Base-by-base conservation (phyloP, 2,888 invertebrate genomes). In the Caradrina clavipalpis region DNA sequence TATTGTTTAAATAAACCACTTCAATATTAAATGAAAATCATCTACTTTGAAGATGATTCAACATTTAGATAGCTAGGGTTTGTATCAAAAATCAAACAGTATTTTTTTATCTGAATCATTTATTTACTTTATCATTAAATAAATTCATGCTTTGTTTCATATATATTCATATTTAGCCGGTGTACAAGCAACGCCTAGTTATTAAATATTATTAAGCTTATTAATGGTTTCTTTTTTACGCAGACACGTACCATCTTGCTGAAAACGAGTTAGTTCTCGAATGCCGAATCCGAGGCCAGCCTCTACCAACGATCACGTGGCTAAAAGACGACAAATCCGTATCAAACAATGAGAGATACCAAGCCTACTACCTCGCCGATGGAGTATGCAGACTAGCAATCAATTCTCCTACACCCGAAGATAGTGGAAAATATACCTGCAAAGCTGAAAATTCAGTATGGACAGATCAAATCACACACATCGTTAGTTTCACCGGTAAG, bases 251-350 rank as follows among this genome's bases (percentile, higher is more conserved):
- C 90, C 97, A 97, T 87, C 95, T 97, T 59, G 96, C 97, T 51
- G 97, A 97, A 86, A 97, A 98, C 89, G 97, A 98, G 89, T 91
- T 98, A 62, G 96, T 97, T 31, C 93, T 98, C 78, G 98, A 98
- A 92, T 98, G 98, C 87, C 97, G 97, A 61, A 97, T 98, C 56
- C 97, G 97, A 69, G 98, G 98, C 26, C 97, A 97, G 83, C 98
- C 98, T 17, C 94, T 96, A 5, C 98, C 98, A 0, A 96, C 95
- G 0, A 97, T 98, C 70, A 97, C 97, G 47, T 98, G 98, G 98
- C 91, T 97, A 77, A 98, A 98, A 89, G 97, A 98, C 82, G 97
- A 97, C 50, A 95, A 94, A 59, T 92, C 96, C 15, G 90, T 98
- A 15, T 86, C 86, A 15, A 88, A 90, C 1, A 96, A 96, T 19